Percentiles rank a stretch among this genome's conserved stretches.
Evolutionary conservation across 2,113 vertebrate genomes (phyloP).

Genomic region (Arothron firmamentum): DNA sequence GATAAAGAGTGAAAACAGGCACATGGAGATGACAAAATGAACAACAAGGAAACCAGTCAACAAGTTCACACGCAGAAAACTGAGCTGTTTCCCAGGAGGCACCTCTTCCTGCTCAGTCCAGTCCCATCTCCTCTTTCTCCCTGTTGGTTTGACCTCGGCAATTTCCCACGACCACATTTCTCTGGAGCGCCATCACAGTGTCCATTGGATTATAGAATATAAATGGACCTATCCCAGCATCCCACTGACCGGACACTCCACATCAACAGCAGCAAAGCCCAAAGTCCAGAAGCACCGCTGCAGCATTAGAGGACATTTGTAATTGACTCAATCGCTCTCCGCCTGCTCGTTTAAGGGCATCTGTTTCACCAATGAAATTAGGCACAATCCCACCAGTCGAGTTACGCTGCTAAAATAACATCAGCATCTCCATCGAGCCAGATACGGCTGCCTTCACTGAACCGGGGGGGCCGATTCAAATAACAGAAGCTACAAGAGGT

Average conservation of each 20-base stretch:
- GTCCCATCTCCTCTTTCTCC: slow-evolving; percentile 32
- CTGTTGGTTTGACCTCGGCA: slow-evolving; percentile 51
- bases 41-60: slow-evolving; percentile 10
- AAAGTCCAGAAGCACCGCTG: slow-evolving; percentile 9
- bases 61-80: slow-evolving; percentile 27
- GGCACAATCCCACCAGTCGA: slow-evolving; percentile 53
- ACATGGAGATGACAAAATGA: slow-evolving; percentile 2
- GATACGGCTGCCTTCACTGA: slow-evolving; percentile 6
- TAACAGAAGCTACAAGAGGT: slow-evolving; percentile 1
- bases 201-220: slow-evolving; percentile 31
- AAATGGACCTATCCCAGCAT: slow-evolving; percentile 37
- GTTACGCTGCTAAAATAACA: slow-evolving; percentile 60
- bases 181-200: slow-evolving; percentile 24
- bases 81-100: slow-evolving; percentile 29
- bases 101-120: slow-evolving; percentile 23
- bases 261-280: slow-evolving; percentile 20
- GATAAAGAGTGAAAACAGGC: not conserved
- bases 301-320: slow-evolving; percentile 31
- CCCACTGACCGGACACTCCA: slow-evolving; percentile 22
- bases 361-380: slow-evolving; percentile 60
- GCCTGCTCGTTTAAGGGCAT: slow-evolving; percentile 64
- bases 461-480: slow-evolving; percentile 1
- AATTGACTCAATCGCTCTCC: slow-evolving; percentile 23
- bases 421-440: slow-evolving; percentile 34
- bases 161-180: slow-evolving; percentile 66